phyloP scores from a whole-genome alignment of 2,797 vertebrate species.

The Microctenopoma steveboyesi region DNA sequence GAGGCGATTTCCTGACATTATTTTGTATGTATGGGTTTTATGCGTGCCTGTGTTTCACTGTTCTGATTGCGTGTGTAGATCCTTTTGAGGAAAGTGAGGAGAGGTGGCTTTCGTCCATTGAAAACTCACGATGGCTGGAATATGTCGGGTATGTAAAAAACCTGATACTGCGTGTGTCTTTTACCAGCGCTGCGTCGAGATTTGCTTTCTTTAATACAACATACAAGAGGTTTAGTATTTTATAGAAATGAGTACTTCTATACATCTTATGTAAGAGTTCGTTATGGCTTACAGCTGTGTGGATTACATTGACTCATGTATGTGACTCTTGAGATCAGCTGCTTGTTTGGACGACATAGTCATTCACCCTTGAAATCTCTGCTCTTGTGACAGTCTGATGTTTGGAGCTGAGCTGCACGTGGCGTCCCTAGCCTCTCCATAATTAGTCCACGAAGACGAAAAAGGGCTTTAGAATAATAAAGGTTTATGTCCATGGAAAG shows the following conservation, averaged over 20 bases:
- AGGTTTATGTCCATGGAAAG: not conserved
- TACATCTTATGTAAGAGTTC: too few species aligned
- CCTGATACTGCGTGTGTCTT: not conserved
- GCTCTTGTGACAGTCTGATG: not conserved
- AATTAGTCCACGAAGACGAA: not conserved
- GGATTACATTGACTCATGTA: not conserved
- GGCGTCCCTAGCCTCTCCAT: not conserved
- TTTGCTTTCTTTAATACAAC: too few species aligned
- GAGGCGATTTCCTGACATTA: not conserved
- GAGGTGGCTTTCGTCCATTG: slow-evolving; percentile 93
- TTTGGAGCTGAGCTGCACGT: not conserved
- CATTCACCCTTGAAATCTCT: not conserved
- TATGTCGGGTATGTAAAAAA: slow-evolving; percentile 88
- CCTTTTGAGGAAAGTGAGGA: slow-evolving; percentile 96
- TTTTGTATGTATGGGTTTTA: slow-evolving; percentile 1
- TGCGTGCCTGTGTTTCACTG: slow-evolving; percentile 10
- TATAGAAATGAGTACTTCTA: too few species aligned
- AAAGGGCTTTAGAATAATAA: not conserved
- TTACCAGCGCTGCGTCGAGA: too few species aligned
- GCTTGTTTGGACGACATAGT: not conserved
- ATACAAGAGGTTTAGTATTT: too few species aligned
- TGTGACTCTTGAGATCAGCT: not conserved
- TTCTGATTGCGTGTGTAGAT: slow-evolving; percentile 79
- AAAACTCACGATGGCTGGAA: slow-evolving; percentile 94
- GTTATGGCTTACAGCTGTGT: not conserved